Percentiles rank a stretch among this genome's conserved stretches.
Evolutionary conservation across 2,113 vertebrate species (phyloP).

Genomic region (Pollimyrus isidori): DNA sequence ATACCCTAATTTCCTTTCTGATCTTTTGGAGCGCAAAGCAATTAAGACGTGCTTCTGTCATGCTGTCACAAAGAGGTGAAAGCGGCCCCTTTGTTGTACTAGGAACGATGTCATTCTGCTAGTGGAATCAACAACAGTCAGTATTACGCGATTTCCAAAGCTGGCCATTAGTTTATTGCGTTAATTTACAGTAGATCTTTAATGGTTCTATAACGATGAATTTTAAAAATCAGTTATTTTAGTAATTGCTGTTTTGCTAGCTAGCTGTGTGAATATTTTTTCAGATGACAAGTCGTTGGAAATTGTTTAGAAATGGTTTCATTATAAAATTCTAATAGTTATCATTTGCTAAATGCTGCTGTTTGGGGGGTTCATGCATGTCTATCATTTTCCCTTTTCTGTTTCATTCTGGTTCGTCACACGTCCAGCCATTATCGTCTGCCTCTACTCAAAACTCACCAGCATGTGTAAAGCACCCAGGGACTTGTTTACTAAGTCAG

Average conservation of each 20-base stretch:
- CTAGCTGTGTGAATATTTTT: neutral
- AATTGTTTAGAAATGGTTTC: neutral
- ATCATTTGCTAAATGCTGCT: neutral
- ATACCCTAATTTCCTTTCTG: neutral
- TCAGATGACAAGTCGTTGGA: neutral
- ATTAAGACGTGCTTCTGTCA: neutral
- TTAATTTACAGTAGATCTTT: neutral
- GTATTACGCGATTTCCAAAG: neutral
- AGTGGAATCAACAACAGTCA: constrained; percentile 15
- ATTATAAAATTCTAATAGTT: neutral
- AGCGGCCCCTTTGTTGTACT: neutral
- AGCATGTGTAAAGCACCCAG: neutral
- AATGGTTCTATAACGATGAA: neutral
- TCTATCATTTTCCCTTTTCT: neutral
- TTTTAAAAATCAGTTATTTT: neutral
- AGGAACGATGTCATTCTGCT: constrained; percentile 5
- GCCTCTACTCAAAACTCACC: neutral
- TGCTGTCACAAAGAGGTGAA: neutral
- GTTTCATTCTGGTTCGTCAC: neutral
- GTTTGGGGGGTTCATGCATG: neutral
- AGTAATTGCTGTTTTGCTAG: neutral
- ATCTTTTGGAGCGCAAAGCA: constrained; percentile 1
- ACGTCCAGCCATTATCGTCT: neutral
- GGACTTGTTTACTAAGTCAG: neutral
- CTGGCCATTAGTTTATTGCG: neutral